Evolutionary conservation across 2,888 invertebrate genomes (phyloP).

Genomic region (Gymnocheta viridis): DNA sequence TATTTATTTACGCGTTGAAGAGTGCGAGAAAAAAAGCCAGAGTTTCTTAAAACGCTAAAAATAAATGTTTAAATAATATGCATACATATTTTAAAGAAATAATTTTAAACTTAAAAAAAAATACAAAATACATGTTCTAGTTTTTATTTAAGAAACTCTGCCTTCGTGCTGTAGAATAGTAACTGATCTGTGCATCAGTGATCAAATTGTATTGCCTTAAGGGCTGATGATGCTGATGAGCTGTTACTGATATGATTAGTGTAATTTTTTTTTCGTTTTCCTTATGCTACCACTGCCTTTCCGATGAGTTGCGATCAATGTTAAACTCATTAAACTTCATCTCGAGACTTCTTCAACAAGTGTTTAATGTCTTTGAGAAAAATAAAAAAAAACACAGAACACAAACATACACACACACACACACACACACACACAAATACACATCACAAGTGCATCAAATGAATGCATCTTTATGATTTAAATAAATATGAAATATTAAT

Average conservation of each 20-base stretch:
- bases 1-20: constrained; percentile 1
- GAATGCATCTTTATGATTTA: constrained; percentile 7
- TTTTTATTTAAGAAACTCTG: constrained; percentile 21
- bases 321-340: constrained; percentile 61
- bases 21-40: neutral
- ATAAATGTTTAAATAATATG: neutral
- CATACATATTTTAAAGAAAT: neutral
- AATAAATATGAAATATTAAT: constrained; percentile 61
- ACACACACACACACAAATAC: neutral
- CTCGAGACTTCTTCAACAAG: constrained; percentile 38
- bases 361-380: constrained; percentile 33
- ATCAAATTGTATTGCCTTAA: constrained; percentile 20
- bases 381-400: neutral
- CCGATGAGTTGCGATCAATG: constrained; percentile 41
- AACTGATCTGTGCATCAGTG: constrained; percentile 5
- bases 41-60: constrained; percentile 10
- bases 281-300: neutral
- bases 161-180: neutral
- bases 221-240: constrained; percentile 71
- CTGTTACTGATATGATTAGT: constrained; percentile 73
- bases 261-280: neutral
- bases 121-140: neutral
- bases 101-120: neutral
- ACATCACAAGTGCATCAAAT: constrained; percentile 17
- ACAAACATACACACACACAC: neutral